These are phyloP conservation scores for Trachelipus rathkii DNA, from an alignment of 1,140 invertebrate genomes.

Conservation along the genomic window DNA sequence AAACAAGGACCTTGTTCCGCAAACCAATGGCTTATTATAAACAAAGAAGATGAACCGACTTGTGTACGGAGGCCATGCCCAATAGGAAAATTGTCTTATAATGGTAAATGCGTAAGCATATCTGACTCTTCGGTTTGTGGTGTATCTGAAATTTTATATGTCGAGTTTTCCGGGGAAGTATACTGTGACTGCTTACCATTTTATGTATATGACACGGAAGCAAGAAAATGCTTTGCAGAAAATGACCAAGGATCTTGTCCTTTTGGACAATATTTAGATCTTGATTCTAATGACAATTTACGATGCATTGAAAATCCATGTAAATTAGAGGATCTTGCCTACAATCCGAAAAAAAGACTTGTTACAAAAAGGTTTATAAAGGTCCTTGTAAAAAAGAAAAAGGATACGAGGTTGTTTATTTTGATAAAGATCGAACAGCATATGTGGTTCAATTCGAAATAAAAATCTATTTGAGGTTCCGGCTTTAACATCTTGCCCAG, in stretches of 20 bases:
- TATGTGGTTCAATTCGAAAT: background rate
- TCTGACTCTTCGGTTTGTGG: background rate
- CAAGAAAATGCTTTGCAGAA: background rate
- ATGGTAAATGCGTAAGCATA: background rate
- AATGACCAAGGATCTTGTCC: background rate
- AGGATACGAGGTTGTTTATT: background rate
- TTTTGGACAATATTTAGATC: background rate
- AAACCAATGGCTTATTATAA: background rate
- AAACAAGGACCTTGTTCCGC: background rate
- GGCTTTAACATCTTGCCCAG: background rate
- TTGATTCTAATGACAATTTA: background rate
- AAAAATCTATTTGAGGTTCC: background rate
- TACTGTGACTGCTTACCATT: background rate
- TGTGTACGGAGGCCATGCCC: background rate
- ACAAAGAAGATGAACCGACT: background rate
- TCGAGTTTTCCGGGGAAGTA: background rate
- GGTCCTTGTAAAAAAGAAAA: background rate
- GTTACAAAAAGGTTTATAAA: background rate
- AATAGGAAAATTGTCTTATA: background rate
- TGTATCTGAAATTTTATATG: background rate
- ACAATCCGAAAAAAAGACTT: background rate
- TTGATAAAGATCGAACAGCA: background rate
- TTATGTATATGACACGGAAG: background rate
- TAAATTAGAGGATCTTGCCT: background rate
- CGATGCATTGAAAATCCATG: background rate